Base-by-base conservation (phyloP, 1,140 invertebrate genomes). In the Xylocopa sonorina region DNA sequence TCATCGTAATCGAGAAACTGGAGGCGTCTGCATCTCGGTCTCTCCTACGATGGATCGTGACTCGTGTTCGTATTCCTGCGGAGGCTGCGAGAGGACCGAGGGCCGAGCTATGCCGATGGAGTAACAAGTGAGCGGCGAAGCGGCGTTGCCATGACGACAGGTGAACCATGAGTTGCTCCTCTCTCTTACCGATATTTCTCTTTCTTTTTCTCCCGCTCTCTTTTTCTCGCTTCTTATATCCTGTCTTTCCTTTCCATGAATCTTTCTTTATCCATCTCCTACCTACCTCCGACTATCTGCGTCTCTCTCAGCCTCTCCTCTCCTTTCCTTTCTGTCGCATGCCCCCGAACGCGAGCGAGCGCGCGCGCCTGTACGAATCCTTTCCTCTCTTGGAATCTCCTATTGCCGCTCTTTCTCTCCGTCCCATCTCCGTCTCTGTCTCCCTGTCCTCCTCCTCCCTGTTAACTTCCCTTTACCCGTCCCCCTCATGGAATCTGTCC, bases 131-230 rank as follows among this genome's bases (percentile, higher is more conserved):
- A 92, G 91, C 91, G 91, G 91, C 88, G 86, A 92, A 91, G 90
- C 91, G 88, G 92, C 88, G 92, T 92, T 92, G 91, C 92, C 92
- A 92, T 92, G 91, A 92, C 90, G 91, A 92, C 92, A 92, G 92
- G 92, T 92, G 92, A 92, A 91, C 91, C 88, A 90, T 81, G 88
- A 87, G 83, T 75, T 75, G 77, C 80, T 83, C 60, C 80, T 71
- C 55, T 71, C 74, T 78, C 46, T 29, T 32, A 63, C 9, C 24
- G 24, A 9, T 32, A 18, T 32, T 41, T 58, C 63, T 48, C 58
- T 67, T 34, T 51, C 51, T 55, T 53, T 66, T 29, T 75, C 62
- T 29, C 41, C 7, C 24, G 10, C 18, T 41, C 48, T n/a, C 50
- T 58, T 6, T 60, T 46, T 50, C 43, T 62, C n/a, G 34, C 57